Evolutionary conservation across 2,113 vertebrate genomes (phyloP), one percentile per base, ranked within the genome.

Genomic region (Sylvietta virens): DNA sequence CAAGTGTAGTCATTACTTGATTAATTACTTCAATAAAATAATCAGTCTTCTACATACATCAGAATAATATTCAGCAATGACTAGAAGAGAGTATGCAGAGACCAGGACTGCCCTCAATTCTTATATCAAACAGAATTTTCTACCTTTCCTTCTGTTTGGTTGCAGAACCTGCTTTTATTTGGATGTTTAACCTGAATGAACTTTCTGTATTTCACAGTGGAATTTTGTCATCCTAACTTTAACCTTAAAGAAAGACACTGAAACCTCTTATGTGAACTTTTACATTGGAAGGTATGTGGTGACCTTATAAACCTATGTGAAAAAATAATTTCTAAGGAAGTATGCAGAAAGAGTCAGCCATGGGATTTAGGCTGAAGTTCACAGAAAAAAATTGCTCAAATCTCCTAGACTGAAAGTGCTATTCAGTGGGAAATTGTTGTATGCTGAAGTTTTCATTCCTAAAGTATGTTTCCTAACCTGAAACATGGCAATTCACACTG

Each of bases 1-100:
- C 95, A 97, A 98, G 97, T 94, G 72, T 97, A 98, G 96, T 97
- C 98, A 98, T 98, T 98, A 97, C 96, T 97, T 98, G 98, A 98
- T 98, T 97, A 98, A 98, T 98, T 98, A 95, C 96, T 97, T 97
- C 92, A 96, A 90, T 93, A 93, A 97, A 97, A 97, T 95, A 97
- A 96, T 97, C 97, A 95, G 86, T 95, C 92, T 93, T 97, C 87
- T 97, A 95, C 92, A 97, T 97, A 91, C 65, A 97, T 97, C 94
- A 97, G 96, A 96, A 94, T 90, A 95, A 93, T 96, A 96, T 80
- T 95, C 73, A 90, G 54, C 72, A 27, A 53, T 95, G 61, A 69
- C 50, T 83, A 47, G 57, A 89, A 90, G 31, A 81, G 31, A 73
- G 27, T 50, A 15, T 83, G 54, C 30, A 40, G 70, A 92, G 69